Evolutionary conservation across 2,888 invertebrate genomes (phyloP), one percentile per base, ranked within the genome.

Genomic region (Stenolophus ochropezus): DNA sequence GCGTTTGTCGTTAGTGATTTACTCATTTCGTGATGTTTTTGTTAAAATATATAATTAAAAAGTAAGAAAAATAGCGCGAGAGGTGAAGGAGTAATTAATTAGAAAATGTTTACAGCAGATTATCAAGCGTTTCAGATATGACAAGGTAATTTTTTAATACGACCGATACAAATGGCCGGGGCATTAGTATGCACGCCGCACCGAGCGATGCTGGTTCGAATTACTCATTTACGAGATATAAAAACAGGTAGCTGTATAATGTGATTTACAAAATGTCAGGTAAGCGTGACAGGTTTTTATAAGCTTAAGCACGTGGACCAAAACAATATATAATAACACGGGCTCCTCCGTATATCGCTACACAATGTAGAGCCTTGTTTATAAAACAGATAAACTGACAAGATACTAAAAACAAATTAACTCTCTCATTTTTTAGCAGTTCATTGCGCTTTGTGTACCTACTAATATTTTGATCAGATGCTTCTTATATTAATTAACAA

Each of bases 231-330:
- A 71, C 56, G 23, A 79, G 27, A 79, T 79, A 69, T 69, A 69
- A 79, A 79, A 69, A 79, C 79, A 69, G 79, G 79, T 79, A 79
- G 69, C 79, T 79, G 71, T 23, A 69, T 79, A 61, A 78, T 78
- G 58, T 79, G 69, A 79, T 79, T 79, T 79, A 69, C 79, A 79
- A 79, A 79, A 79, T 71, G 69, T 79, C 79, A 71, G 69, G 53
- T 79, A 71, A 79, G 53, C 79, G 77, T 77, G 77, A 78, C 61
- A 65, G 61, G 78, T 78, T 79, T 79, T 69, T 79, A 79, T 79
- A 79, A 69, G 69, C 71, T 33, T 69, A 79, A 65, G 79, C 79
- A 71, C 79, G 69, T 53, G 79, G 65, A 79, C 47, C 47, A 71
- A 69, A 79, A 79, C 69, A 79, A 79, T 65, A 51, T 27, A 65